Evolutionary conservation across 2,113 vertebrate species (phyloP).

Genomic region (Pyrgilauda ruficollis): DNA sequence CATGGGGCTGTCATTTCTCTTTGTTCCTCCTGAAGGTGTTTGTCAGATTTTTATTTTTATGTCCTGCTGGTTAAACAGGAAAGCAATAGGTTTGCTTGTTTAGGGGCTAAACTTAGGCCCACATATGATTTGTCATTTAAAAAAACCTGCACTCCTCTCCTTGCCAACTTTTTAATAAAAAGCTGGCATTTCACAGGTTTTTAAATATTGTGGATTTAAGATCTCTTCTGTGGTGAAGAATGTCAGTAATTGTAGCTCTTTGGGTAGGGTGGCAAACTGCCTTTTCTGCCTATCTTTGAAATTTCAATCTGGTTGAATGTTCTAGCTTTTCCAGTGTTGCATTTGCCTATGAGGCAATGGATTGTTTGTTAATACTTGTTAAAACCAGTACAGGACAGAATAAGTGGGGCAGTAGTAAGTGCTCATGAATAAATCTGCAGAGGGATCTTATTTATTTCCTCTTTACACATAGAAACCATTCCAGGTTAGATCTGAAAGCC

Average conservation of each 20-base stretch:
- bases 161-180: neutral
- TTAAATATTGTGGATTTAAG: neutral
- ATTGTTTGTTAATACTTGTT: neutral
- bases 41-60: neutral
- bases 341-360: neutral
- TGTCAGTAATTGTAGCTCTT: neutral
- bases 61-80: neutral
- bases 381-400: neutral
- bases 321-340: neutral
- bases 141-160: neutral
- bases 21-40: neutral
- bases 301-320: neutral
- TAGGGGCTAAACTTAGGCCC: neutral
- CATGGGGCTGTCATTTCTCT: neutral
- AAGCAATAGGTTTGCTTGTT: neutral
- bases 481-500: neutral
- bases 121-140: neutral
- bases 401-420: neutral
- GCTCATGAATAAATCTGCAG: neutral
- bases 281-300: neutral
- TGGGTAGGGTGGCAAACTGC: neutral
- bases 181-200: neutral
- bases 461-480: neutral
- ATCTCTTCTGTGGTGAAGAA: neutral
- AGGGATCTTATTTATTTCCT: neutral